Base-by-base conservation (phyloP, 2,113 vertebrate genomes). In the Dendrocopos noguchii region DNA sequence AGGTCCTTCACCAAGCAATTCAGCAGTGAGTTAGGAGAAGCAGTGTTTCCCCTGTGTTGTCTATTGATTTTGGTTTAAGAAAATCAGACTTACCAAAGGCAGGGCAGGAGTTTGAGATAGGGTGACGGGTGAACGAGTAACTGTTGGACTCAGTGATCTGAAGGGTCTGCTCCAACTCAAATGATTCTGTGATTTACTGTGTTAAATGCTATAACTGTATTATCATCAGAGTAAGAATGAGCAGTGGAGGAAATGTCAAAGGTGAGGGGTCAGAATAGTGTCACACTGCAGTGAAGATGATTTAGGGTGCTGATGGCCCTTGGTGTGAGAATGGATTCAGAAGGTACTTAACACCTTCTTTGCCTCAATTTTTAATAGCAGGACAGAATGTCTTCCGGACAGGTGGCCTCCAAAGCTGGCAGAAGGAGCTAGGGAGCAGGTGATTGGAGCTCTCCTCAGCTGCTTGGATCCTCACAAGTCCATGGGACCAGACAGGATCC, bases 31-130 rank as follows among this genome's bases (percentile, higher is more conserved):
- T 67, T 72, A 75, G 34, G 13, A 68, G 55, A 67, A 81, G 9
- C 24, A 33, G 9, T 21, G 52, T 90, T 90, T 80, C 9, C 16
- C 12, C 19, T 27, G 5, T 55, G 81, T 34, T 71, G 7, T 42
- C 34, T 70, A 0, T 22, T 59, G 27, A 15, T 44, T 75, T 94
- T 65, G 33, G 10, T 47, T 50, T 70, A 66, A 91, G 56, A n/a
- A 63, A 88, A 39, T 36, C 42, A 4, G 50, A 19, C 0, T 0
- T 67, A 56, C 7, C 67, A 82, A 50, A 64, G 50, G 7, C 2
- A 12, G 7, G 15, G 36, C 2, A 31, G 20, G 2, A 61, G 9
- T 59, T 64, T 56, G 36, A 71, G 85, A 74, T 56, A 34, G 20
- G 70, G 28, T 5, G 17, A 8, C 22, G 21, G 12, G 27, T 24